Base-by-base conservation (phyloP, 1,140 invertebrate species). In the Drosophila dunni region DNA sequence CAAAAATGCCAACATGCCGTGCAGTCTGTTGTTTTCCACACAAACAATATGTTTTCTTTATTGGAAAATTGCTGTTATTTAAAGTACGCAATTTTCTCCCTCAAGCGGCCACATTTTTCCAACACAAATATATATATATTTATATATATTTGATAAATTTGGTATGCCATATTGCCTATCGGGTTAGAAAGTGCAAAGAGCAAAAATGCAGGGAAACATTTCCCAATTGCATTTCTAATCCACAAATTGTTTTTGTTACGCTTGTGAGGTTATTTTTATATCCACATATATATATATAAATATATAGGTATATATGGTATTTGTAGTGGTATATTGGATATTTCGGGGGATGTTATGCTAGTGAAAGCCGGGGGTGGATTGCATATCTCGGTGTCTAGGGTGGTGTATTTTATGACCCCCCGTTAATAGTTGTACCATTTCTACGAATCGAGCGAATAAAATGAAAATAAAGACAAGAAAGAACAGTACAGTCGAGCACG, bases 221-320 rank as follows among this genome's bases (percentile, higher is more conserved):
- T 65, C 20, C 40, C 68, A 65, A 71, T 72, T 66, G 63, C 62
- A 66, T 58, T 72, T 58, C 62, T 45, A 70, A 70, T 70, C 60
- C 60, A 56, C 29, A 33, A 48, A 69, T 64, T 45, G 50, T 63
- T 36, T 36, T 69, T 51, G 66, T 45, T 62, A 53, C 45, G 36
- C 62, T 44, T 46, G 29, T 53, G 29, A 65, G 62, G 48, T 54
- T 63, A 70, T 70, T 64, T 70, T 56, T 70, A 48, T 62, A 38
- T 44, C 13, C 61, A 38, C 46, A 29, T 36, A 11, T 48, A 17
- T 36, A 11, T 70, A 40, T 62, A 40, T 44, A 34, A 61, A 48
- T 48, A 33, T 24, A 8, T n/a, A 38, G 5, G 7, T 38, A 38
- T 38, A 38, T 38, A 38, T 38, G 7, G 8, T 29, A 29, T 29